Base-by-base conservation (phyloP, 2,797 vertebrate species). In the Fringilla coelebs region DNA sequence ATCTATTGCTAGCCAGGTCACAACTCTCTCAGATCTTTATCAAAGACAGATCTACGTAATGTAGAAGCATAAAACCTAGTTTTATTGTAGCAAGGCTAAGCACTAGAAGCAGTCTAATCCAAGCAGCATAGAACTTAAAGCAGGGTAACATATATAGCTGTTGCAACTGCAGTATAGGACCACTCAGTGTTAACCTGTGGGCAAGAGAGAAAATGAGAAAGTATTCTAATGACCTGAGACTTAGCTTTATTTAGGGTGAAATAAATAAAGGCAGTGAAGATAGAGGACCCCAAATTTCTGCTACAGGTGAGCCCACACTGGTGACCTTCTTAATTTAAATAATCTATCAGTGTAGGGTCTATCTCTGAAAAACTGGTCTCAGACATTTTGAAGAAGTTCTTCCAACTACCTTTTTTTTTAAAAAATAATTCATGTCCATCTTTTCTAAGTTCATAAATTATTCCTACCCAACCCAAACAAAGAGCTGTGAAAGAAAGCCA, bases 121-220 rank as follows among this genome's bases (percentile, higher is more conserved):
- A 85, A 60, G 38, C 10, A 60, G 18, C 14, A 32, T 16, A 65
- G 49, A 92, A 46, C 4, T 68, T 66, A 75, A 61, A 66, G 55
- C 19, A 41, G 11, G 9, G 17, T 54, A 68, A 70, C 3, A 1
- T 15, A 40, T 1, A 38, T 0, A 74, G 36, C 38, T 66, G 71
- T 67, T 74, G 19, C 36, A 67, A 29, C 17, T 24, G 20, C 28
- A 71, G 21, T 10, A 29, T 8, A 81, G 40, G 85, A 43, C 11
- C 29, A 31, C 48, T 62, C 51, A 16, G 3, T 54, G 20, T 32
- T 72, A 65, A 65, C 26, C 40, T 28, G 8, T 13, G 15, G 74
- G 34, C 43, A 89, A 49, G 48, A 86, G 90, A 58, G 22, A 49
- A 85, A 85, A 89, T 29, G 15, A 72, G 16, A 67, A 52, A 89